Base-by-base conservation (phyloP, 2,113 vertebrate genomes). In the Accipiter cooperii region DNA sequence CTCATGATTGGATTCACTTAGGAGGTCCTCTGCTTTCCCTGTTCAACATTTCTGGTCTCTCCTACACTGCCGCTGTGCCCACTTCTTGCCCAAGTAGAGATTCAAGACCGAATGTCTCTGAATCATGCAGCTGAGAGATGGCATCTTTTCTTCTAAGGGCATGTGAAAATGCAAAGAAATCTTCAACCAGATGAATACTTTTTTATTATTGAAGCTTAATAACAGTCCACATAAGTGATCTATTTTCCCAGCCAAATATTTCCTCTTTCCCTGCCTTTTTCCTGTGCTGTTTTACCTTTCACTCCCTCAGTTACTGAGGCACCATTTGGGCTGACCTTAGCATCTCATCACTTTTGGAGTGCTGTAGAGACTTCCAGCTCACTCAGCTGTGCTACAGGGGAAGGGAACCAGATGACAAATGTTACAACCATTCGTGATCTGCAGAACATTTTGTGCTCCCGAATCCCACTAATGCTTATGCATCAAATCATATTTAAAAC, bases 1-100 rank as follows among this genome's bases (percentile, higher is more conserved):
- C n/a, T 51, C 0, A 0, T 40, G 19, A 46, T 25, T 15, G 44
- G 18, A 17, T 61, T 84, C 26, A 1, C 13, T 40, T 15, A 28
- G 38, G 60, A 69, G 33, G 6, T 25, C 61, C 36, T 69, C n/a
- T 77, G 58, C 38, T 84, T 38, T 74, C 51, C 46, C 8, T 22
- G 28, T 44, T 55, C 28, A 5, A 16, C 33, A 51, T 33, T 52
- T 49, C 44, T 54, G 18, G 44, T 55, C 64, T 76, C 22, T 17
- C 29, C 54, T 57, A 13, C 17, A 3, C 29, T 42, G 54, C 36
- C 13, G 4, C 63, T 2, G 4, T 69, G 33, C 44, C 60, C 16
- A 10, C 24, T 64, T 57, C 38, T 68, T 69, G 70, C 51, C 64
- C 33, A 31, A n/a, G 29, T 2, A 65, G 47, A 47, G 49, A 12